Percentiles rank a stretch among this genome's conserved stretches.
Conservation (phyloP, 2,888 invertebrate species). For the Antheraea assamensis region DNA sequence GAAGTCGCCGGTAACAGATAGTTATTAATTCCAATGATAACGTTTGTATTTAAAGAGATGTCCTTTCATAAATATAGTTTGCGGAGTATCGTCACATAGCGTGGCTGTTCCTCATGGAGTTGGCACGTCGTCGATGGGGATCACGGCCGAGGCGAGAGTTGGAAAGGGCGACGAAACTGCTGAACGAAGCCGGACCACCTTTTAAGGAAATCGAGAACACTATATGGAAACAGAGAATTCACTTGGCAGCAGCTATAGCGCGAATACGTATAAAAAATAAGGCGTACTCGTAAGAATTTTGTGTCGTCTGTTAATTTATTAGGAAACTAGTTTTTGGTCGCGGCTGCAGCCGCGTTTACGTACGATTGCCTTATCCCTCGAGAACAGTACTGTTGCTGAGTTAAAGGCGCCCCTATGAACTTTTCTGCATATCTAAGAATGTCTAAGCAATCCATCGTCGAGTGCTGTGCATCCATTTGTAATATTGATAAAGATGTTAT, state of each 20-base stretch:
- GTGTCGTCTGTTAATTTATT: background rate
- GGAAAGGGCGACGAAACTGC: constrained; percentile 52
- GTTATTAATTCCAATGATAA: background rate
- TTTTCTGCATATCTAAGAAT: too few species aligned
- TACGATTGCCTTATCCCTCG: too few species aligned
- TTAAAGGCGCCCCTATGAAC: too few species aligned
- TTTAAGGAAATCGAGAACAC: constrained; percentile 82
- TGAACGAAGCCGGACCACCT: constrained; percentile 57
- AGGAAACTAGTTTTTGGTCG: too few species aligned
- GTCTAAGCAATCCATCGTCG: too few species aligned
- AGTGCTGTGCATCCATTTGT: too few species aligned
- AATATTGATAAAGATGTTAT: too few species aligned
- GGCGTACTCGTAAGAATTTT: constrained; percentile 80
- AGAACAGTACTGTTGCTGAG: too few species aligned
- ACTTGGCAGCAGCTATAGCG: constrained; percentile 89
- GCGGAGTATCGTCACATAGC: constrained; percentile 59
- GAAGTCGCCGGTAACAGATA: too few species aligned
- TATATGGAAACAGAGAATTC: constrained; percentile 85
- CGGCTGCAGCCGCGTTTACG: too few species aligned
- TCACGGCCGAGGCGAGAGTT: constrained; percentile 59
- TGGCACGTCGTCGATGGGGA: constrained; percentile 84
- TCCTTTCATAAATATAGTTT: constrained; percentile 2
- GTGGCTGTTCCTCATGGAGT: constrained; percentile 87
- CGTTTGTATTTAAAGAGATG: background rate
- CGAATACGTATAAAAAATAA: constrained; percentile 88